Percentiles rank a stretch among this genome's conserved stretches.
Conservation (phyloP, 2,888 invertebrate species). For the Acrobeloides nanus region DNA sequence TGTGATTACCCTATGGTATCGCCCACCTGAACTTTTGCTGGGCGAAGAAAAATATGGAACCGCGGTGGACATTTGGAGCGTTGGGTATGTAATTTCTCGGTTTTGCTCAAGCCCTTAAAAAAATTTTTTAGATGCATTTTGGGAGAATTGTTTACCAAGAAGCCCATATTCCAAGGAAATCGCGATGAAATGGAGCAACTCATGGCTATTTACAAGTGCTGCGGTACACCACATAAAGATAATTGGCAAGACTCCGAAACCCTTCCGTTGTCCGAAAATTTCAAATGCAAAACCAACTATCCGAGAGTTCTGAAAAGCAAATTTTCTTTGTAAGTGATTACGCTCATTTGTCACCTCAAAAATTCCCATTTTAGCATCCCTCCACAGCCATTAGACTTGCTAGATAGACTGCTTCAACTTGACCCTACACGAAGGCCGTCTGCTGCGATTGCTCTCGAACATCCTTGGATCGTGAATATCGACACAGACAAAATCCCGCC, state of each 20-base stretch:
- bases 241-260: conserved; percentile 64
- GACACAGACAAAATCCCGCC: conserved; percentile 66
- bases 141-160: conserved; percentile 89
- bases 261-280: conserved; percentile 38
- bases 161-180: conserved; percentile 85
- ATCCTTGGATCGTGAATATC: conserved; percentile 82
- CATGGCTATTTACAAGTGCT: conserved; percentile 83
- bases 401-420: conserved; percentile 73
- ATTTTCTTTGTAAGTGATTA: conserved; percentile 66
- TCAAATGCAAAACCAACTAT: conserved; percentile 83
- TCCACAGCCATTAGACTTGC: conserved; percentile 35
- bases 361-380: conserved; percentile 61
- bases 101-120: no score
- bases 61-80: conserved; percentile 97
- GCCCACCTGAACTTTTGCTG: conserved; percentile 88
- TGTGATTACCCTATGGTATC: conserved; percentile 96
- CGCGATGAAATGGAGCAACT: conserved; percentile 95
- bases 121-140: conserved; percentile 79
- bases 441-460: conserved; percentile 83
- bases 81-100: conserved; percentile 66
- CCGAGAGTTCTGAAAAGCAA: conserved; percentile 81
- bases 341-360: not conserved
- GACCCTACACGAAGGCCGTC: conserved; percentile 88
- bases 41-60: conserved; percentile 96
- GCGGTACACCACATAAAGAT: conserved; percentile 86